Conservation (phyloP, 2,113 vertebrate genomes). For the Dipodomys merriami region DNA sequence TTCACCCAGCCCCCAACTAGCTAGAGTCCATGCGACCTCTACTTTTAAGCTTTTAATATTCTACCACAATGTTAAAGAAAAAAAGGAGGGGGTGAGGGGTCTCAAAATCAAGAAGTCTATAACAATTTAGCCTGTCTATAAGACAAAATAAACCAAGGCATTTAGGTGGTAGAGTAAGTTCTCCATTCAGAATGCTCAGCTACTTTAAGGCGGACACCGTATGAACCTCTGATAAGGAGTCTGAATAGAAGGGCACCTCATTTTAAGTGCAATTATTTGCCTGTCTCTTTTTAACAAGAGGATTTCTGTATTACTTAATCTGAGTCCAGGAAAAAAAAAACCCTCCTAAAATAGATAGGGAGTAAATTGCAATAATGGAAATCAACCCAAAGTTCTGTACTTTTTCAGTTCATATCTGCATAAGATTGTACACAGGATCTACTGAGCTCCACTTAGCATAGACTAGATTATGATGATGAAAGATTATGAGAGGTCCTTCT, state of each 20-base stretch:
- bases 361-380: not conserved
- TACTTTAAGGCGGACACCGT: constrained; percentile 6
- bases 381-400: not conserved
- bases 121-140: constrained; percentile 42
- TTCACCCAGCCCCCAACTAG: not conserved
- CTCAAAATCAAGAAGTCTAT: no score
- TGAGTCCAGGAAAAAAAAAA: constrained; percentile 41
- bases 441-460: not conserved
- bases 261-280: constrained; percentile 59
- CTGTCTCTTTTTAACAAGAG: not conserved
- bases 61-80: not conserved
- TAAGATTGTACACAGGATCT: not conserved
- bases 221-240: no score
- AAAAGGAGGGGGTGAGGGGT: not conserved
- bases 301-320: constrained; percentile 30
- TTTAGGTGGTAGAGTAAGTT: constrained; percentile 68
- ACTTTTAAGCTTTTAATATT: not conserved
- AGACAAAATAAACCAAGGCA: not conserved
- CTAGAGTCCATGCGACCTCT: not conserved
- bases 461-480: not conserved
- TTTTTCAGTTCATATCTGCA: not conserved
- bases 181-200: constrained; percentile 21
- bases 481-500: not conserved
- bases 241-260: not conserved
- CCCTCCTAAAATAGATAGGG: not conserved